Evolutionary conservation across 2,888 invertebrate species (phyloP).

Genomic region (Lepidochrysops patricia): DNA sequence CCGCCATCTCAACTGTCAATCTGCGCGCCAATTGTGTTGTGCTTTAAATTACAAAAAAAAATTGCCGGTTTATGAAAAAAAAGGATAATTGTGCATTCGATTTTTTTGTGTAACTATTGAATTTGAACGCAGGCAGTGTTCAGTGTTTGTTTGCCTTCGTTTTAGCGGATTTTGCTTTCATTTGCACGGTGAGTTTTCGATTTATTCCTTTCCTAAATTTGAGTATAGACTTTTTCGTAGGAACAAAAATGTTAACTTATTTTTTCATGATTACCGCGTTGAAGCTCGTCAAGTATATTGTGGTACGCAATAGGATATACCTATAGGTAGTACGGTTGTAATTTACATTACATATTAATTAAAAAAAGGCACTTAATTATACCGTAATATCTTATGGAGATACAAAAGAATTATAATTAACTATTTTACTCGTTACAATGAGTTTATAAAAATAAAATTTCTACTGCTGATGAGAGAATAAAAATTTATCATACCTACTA

Average conservation of each 20-base stretch:
- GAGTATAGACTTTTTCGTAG: neutral
- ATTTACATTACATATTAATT: neutral
- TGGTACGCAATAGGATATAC: neutral
- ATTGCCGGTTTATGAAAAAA: constrained; percentile 17
- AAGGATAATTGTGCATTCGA: neutral
- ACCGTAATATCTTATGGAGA: neutral
- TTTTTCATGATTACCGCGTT: neutral
- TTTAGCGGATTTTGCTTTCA: constrained; percentile 14
- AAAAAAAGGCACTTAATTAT: too few relatives aligned
- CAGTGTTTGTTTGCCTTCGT: constrained; percentile 22
- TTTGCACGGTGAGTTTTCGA: constrained; percentile 2
- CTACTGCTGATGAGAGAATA: too few relatives aligned
- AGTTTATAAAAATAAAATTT: too few relatives aligned
- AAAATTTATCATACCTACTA: too few relatives aligned
- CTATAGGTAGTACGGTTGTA: neutral
- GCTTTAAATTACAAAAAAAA: constrained; percentile 19
- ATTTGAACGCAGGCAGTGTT: constrained; percentile 23
- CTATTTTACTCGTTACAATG: too few relatives aligned
- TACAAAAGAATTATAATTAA: neutral
- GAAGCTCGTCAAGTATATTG: too few relatives aligned
- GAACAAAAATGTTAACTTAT: neutral
- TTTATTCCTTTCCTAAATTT: neutral
- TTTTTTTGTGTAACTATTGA: constrained; percentile 13
- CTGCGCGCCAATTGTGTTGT: constrained; percentile 45
- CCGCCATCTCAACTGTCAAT: constrained; percentile 51